phyloP scores from a whole-genome alignment of 92 coral and sea anemone species.

The Umimayanthus chanpuru region DNA sequence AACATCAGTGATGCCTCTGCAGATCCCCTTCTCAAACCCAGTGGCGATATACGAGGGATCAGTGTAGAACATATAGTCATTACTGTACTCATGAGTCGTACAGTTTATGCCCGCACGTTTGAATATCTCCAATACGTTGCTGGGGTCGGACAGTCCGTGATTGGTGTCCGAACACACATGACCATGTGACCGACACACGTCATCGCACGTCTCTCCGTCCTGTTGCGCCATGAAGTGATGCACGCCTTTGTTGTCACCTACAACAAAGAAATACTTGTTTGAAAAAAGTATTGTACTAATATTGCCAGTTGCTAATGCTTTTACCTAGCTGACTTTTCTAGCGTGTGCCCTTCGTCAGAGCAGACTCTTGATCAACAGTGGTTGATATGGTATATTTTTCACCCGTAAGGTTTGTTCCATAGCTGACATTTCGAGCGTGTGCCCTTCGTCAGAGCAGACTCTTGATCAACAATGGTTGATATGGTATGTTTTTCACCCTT shows the following conservation, averaged over 20 bases:
- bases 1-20: constrained; percentile 19
- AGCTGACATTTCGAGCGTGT: too few species aligned
- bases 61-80: constrained; percentile 40
- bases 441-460: too few species aligned
- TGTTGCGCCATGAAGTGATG: constrained; percentile 18
- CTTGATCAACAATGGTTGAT: too few species aligned
- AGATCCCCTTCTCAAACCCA: constrained; percentile 43
- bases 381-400: too few species aligned
- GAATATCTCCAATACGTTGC: constrained; percentile 3
- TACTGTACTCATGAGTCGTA: constrained; percentile 36
- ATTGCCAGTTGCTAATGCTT: too few species aligned
- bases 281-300: too few species aligned
- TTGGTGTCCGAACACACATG: constrained; percentile 28
- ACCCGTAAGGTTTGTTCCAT: too few species aligned
- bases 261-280: background rate
- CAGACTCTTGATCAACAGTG: too few species aligned
- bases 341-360: too few species aligned
- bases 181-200: constrained; percentile 16
- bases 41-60: constrained; percentile 28
- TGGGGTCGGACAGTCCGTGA: constrained; percentile 15
- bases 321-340: too few species aligned
- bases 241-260: constrained; percentile 28
- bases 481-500: too few species aligned
- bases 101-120: constrained; percentile 22
- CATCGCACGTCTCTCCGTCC: constrained; percentile 39